Evolutionary conservation across 1,140 invertebrate genomes (phyloP).

Genomic region (Mercenaria mercenaria): DNA sequence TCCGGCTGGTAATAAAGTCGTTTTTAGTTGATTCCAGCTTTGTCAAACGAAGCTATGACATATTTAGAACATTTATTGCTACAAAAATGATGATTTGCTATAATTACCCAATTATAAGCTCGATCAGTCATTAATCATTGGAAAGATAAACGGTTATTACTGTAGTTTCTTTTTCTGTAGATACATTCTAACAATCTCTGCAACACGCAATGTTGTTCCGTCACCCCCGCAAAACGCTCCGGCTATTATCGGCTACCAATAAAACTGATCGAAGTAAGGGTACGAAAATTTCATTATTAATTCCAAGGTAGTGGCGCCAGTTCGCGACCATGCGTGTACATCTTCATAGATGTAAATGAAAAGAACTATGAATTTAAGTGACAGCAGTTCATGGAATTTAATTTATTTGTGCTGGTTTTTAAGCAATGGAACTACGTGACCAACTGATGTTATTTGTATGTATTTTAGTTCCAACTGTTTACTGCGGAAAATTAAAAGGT

Average conservation of each 20-base stretch:
- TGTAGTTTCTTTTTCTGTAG: background rate
- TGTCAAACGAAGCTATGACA: background rate
- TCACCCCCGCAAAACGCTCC: constrained; percentile 5
- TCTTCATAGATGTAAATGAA: constrained; percentile 12
- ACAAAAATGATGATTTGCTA: constrained; percentile 25
- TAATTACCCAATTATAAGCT: constrained; percentile 18
- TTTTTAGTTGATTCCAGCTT: background rate
- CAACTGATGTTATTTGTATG: background rate
- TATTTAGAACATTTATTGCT: constrained; percentile 3
- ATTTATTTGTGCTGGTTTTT: constrained; percentile 24
- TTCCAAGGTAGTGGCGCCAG: background rate
- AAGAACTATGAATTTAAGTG: constrained; percentile 24
- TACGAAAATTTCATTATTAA: no score
- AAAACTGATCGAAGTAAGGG: background rate
- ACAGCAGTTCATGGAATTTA: background rate
- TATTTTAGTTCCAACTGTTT: background rate
- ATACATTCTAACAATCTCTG: background rate
- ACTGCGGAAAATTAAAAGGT: constrained; percentile 18
- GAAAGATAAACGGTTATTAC: constrained; percentile 16
- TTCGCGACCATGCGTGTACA: background rate
- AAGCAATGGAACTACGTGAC: constrained; percentile 20
- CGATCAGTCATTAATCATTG: background rate
- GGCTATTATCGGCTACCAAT: constrained; percentile 8
- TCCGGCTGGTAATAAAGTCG: background rate
- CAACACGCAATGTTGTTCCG: constrained; percentile 20